Evolutionary conservation across 2,888 invertebrate genomes (phyloP).

Genomic region (Rhodophaea formosa): DNA sequence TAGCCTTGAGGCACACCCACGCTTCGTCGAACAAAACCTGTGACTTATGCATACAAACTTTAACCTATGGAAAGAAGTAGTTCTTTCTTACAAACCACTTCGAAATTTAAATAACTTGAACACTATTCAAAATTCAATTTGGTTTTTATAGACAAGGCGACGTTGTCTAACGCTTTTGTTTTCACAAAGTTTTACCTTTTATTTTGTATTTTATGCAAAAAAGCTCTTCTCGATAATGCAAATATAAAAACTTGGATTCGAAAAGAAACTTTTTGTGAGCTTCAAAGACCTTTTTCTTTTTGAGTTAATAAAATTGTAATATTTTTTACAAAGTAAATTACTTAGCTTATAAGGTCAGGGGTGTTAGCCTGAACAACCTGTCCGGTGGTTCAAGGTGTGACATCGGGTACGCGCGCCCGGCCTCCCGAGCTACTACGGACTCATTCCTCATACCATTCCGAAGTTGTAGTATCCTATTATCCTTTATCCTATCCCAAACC

Average conservation of each 20-base stretch:
- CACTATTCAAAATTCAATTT: slow-evolving; percentile 5
- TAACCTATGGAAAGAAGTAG: slow-evolving; percentile 5
- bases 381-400: too few species aligned
- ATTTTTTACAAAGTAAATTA: too few species aligned
- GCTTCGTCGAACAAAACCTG: slow-evolving; percentile 3
- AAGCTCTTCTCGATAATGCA: background rate
- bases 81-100: background rate
- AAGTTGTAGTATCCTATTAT: too few species aligned
- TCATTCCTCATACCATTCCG: too few species aligned
- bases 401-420: too few species aligned
- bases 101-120: background rate
- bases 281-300: too few species aligned
- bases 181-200: background rate
- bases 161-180: background rate
- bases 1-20: slow-evolving; percentile 12
- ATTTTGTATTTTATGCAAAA: background rate
- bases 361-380: too few species aligned
- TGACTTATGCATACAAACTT: slow-evolving; percentile 15
- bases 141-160: background rate
- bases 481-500: too few species aligned
- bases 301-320: too few species aligned
- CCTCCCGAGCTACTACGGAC: too few species aligned
- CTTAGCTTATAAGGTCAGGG: too few species aligned
- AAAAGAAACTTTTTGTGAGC: background rate
- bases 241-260: background rate